Evolutionary conservation across 1,140 invertebrate species (phyloP).

Genomic region (Macrocentrus cingulum): DNA sequence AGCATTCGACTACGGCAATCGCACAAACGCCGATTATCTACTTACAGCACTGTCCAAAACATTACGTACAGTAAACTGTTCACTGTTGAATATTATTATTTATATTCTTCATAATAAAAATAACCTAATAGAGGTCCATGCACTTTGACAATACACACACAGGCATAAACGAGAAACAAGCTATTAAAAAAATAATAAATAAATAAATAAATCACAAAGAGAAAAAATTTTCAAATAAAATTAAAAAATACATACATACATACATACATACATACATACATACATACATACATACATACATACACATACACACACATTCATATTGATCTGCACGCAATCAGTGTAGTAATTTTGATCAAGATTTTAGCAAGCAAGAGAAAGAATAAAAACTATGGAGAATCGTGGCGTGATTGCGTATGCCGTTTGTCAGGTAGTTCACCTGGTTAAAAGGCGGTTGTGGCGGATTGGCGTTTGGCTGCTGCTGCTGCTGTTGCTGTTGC

Average conservation of each 20-base stretch:
- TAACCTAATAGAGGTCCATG: background rate
- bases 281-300: no score
- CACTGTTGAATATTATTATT: background rate
- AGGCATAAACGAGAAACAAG: no score
- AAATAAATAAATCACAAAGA: background rate
- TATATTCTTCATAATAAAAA: background rate
- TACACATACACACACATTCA: no score
- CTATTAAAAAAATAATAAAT: background rate
- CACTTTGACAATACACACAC: background rate
- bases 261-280: background rate
- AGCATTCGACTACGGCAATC: conserved; percentile 15
- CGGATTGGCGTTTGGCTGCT: conserved; percentile 50
- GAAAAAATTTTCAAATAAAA: background rate
- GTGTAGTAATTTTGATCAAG: no score
- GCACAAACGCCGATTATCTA: conserved; percentile 9
- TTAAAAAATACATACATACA: background rate
- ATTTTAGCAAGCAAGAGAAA: no score
- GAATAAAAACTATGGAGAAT: no score
- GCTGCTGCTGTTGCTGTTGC: conserved; percentile 48
- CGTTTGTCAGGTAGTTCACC: conserved; percentile 50
- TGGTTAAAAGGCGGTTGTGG: conserved; percentile 57
- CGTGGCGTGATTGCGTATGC: conserved; percentile 12
- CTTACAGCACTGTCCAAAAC: conserved; percentile 8
- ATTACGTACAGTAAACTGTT: background rate
- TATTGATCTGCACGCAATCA: no score